These are phyloP conservation scores for Falco berigora DNA, from an alignment of 2,797 vertebrate genomes.

Conservation along the genomic window DNA sequence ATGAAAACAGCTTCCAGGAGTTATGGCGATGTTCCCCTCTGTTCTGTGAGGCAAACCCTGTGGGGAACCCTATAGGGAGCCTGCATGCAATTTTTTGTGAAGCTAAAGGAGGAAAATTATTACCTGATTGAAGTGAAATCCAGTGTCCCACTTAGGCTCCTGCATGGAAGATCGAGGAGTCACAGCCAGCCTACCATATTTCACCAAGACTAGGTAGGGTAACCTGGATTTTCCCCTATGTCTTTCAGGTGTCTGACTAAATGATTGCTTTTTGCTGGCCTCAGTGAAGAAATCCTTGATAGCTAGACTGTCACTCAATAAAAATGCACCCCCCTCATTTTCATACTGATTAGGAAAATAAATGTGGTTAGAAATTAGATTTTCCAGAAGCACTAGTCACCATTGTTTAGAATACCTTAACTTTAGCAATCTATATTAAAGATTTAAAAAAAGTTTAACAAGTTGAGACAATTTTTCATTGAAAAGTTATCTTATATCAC, in stretches of 20 bases:
- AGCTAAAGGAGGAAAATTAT: not conserved
- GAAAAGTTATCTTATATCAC: not conserved
- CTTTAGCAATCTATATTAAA: not conserved
- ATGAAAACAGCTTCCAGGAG: not conserved
- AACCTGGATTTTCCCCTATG: not conserved
- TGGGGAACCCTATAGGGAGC: not conserved
- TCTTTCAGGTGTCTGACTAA: not conserved
- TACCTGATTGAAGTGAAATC: not conserved
- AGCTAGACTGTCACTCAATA: not conserved
- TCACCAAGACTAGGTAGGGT: not conserved
- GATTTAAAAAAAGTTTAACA: not conserved
- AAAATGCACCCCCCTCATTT: not conserved
- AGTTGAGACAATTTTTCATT: not conserved
- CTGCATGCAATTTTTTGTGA: not conserved
- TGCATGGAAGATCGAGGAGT: not conserved
- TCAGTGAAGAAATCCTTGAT: not conserved
- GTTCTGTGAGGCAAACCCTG: not conserved
- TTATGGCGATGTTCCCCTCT: not conserved
- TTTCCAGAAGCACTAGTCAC: not conserved
- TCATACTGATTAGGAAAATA: not conserved
- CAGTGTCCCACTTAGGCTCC: not conserved
- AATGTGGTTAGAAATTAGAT: not conserved
- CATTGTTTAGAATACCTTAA: not conserved
- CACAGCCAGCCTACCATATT: not conserved
- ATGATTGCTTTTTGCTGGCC: not conserved